These are phyloP conservation scores for Bombus difficillimus DNA, from an alignment of 1,140 invertebrate genomes.

Conservation along the genomic window DNA sequence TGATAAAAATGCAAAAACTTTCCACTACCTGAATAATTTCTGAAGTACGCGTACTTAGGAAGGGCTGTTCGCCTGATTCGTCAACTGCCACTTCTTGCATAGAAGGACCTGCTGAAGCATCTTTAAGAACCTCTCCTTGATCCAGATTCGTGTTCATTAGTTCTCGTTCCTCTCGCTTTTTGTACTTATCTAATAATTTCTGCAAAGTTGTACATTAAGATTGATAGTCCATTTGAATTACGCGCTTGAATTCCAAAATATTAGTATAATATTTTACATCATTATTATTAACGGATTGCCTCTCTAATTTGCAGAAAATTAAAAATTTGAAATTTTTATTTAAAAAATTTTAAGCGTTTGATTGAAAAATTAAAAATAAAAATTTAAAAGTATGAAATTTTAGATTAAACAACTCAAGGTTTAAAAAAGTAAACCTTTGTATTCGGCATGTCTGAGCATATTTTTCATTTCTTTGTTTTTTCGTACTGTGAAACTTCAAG, in stretches of 20 bases:
- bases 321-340: background rate
- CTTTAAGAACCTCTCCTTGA: slow-evolving; percentile 24
- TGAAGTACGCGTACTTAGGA: slow-evolving; percentile 7
- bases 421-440: background rate
- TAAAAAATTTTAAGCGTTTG: background rate
- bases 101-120: slow-evolving; percentile 21
- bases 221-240: background rate
- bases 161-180: slow-evolving; percentile 18
- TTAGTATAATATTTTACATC: background rate
- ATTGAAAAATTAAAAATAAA: background rate
- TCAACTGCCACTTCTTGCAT: background rate
- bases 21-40: slow-evolving; percentile 28
- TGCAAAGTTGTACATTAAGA: background rate
- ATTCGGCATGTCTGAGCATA: too few species aligned
- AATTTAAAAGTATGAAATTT: background rate
- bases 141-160: slow-evolving; percentile 44
- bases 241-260: background rate
- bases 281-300: background rate
- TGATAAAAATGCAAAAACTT: too few species aligned
- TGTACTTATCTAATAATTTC: slow-evolving; percentile 30
- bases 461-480: too few species aligned
- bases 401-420: background rate
- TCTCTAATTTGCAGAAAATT: background rate
- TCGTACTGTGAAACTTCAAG: too few species aligned
- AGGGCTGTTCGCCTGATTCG: background rate